Evolutionary conservation across 2,113 vertebrate genomes (phyloP).

Genomic region (Electrona antarctica): DNA sequence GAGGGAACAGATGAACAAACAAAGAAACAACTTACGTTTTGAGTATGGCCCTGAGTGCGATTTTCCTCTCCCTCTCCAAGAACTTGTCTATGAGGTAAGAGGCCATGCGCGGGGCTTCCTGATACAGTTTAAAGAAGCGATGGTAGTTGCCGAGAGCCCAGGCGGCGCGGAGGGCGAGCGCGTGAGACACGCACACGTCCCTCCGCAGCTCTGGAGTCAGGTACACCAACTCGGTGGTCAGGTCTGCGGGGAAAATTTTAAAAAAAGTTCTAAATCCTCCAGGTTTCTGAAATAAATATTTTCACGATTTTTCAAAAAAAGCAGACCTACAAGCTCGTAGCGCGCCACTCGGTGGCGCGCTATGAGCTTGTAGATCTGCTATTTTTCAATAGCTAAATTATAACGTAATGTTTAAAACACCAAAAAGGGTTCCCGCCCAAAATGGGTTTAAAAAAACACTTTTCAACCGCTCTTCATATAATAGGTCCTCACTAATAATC

Average conservation of each 20-base stretch:
- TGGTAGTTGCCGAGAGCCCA: constrained; percentile 91
- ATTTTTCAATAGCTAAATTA: too few relatives aligned
- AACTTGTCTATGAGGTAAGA: constrained; percentile 95
- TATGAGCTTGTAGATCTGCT: too few relatives aligned
- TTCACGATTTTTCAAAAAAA: too few relatives aligned
- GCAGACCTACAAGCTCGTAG: too few relatives aligned
- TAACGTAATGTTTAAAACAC: too few relatives aligned
- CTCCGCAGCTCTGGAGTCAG: constrained; percentile 84
- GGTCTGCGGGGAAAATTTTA: constrained; percentile 80
- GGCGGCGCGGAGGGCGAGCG: constrained; percentile 84
- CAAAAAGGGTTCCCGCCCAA: too few relatives aligned
- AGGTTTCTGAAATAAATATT: too few relatives aligned
- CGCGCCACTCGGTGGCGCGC: too few relatives aligned
- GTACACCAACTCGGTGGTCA: constrained; percentile 90
- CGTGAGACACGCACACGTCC: constrained; percentile 86
- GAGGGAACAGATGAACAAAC: background rate
- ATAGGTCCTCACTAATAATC: too few relatives aligned
- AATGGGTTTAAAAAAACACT: too few relatives aligned
- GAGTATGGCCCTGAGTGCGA: constrained; percentile 88
- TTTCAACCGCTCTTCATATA: too few relatives aligned
- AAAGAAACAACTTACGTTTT: constrained; percentile 87
- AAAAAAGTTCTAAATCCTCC: too few relatives aligned
- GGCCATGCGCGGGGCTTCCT: constrained; percentile 87
- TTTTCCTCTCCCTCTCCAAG: constrained; percentile 87
- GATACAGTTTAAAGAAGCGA: constrained; percentile 89